Base-by-base conservation (phyloP, 2,797 vertebrate species). In the Psittacula derbiana region DNA sequence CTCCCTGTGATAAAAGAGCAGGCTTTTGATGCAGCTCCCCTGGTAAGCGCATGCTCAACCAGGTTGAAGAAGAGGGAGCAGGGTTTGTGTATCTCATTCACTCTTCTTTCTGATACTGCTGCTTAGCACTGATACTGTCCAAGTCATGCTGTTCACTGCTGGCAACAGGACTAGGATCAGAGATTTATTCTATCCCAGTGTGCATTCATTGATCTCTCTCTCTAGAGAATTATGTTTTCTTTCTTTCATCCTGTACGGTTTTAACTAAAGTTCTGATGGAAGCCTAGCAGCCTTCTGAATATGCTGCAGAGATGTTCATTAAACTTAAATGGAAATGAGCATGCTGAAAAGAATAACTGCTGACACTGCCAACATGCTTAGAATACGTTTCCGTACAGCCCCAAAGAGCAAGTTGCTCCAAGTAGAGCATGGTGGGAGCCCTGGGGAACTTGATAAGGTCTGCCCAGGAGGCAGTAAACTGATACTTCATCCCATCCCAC, bases 321-420 rank as follows among this genome's bases (percentile, higher is more conserved):
- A 86, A 93, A 88, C 93, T 85, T 82, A 80, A 87, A 91, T 82
- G 78, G 84, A 92, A 89, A 91, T 69, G 24, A 88, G 43, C 66
- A 78, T 90, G 25, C 38, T 43, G 49, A 43, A 79, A 94, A 93
- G 20, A 85, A 89, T 75, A 90, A 50, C 8, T 5, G 30, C 50
- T 80, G 84, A 66, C 41, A 28, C n/a, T 72, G 74, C 31, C 71
- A 80, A 55, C 36, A 21, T 11, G 27, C 30, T 70, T 43, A 38
- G 86, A 89, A 92, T 85, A 89, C 69, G 89, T 73, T 91, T 93
- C 78, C 27, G 72, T 36, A 57, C 21, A 72, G 46, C 16, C 36
- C 25, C 18, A 40, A 79, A 89, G n/a, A 80, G 40, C 10, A 44
- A 53, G 71, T 20, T 79, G 30, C 20, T 81, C 70, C 44, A 33